A percentile compares a stretch with the other conserved stretches of the same genome.
Conservation (phyloP, 2,888 invertebrate genomes). For the Ctena decussata region DNA sequence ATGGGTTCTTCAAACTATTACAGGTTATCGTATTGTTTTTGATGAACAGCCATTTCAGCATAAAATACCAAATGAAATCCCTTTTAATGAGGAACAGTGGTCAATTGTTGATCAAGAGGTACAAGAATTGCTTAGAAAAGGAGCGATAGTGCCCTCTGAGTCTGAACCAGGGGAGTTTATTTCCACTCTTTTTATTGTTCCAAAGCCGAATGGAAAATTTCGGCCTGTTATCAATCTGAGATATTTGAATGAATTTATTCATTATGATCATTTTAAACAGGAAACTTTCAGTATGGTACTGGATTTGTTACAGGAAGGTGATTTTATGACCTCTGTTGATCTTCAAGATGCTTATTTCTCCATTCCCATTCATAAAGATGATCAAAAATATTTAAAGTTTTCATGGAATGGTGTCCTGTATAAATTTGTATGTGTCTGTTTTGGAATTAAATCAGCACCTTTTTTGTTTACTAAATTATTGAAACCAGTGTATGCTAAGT, state of each 20-base stretch:
- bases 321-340: conserved; percentile 36
- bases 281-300: neutral
- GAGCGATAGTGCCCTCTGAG: neutral
- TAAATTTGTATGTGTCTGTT: conserved; percentile 36
- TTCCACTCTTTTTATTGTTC: neutral
- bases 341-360: conserved; percentile 40
- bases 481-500: conserved; percentile 47
- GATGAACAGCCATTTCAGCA: conserved; percentile 13
- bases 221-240: conserved; percentile 10
- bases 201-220: conserved; percentile 12
- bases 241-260: neutral
- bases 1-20: conserved; percentile 25
- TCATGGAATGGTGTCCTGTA: conserved; percentile 29
- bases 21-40: conserved; percentile 35
- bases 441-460: conserved; percentile 23
- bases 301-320: conserved; percentile 22
- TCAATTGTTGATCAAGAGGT: conserved; percentile 1
- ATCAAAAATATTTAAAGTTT: conserved; percentile 26
- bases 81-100: conserved; percentile 7
- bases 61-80: conserved; percentile 23
- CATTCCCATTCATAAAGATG: conserved; percentile 25
- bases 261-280: conserved; percentile 1
- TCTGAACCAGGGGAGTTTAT: neutral
- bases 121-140: conserved; percentile 15
- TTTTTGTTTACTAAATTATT: conserved; percentile 50